Evolutionary conservation across 2,113 vertebrate species (phyloP).

Genomic region (Acinonyx jubatus): DNA sequence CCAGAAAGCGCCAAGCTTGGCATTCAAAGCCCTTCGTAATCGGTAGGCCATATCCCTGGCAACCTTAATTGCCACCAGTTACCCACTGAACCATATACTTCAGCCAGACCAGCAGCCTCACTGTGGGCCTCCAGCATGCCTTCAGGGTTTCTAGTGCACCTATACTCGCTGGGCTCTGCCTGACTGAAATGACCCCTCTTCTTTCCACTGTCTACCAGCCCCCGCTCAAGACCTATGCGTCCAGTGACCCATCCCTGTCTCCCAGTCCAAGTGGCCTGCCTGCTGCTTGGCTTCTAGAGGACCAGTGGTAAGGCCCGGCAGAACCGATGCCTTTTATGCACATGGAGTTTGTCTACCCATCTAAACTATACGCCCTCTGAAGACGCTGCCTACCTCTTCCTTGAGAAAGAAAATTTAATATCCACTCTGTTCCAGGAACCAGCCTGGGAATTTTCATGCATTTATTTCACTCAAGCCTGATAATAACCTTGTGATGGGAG

Average conservation of each 20-base stretch:
- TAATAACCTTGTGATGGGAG: neutral
- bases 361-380: neutral
- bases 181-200: neutral
- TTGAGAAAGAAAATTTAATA: neutral
- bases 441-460: neutral
- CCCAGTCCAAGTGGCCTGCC: neutral
- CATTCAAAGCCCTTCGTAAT: neutral
- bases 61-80: neutral
- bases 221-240: neutral
- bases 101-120: neutral
- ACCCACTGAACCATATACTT: neutral
- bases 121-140: neutral
- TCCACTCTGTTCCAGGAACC: too few species aligned
- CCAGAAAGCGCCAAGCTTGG: neutral
- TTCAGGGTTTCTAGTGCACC: accelerated
- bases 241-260: neutral
- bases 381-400: neutral
- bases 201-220: neutral
- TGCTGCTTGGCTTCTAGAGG: neutral
- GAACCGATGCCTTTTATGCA: neutral
- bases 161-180: neutral
- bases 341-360: neutral
- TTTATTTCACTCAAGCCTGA: neutral
- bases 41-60: neutral
- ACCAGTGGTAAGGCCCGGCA: neutral